Percentiles rank a stretch among this genome's conserved stretches.
Evolutionary conservation across 1,140 invertebrate genomes (phyloP).

Genomic region (Drosophila arizonae): DNA sequence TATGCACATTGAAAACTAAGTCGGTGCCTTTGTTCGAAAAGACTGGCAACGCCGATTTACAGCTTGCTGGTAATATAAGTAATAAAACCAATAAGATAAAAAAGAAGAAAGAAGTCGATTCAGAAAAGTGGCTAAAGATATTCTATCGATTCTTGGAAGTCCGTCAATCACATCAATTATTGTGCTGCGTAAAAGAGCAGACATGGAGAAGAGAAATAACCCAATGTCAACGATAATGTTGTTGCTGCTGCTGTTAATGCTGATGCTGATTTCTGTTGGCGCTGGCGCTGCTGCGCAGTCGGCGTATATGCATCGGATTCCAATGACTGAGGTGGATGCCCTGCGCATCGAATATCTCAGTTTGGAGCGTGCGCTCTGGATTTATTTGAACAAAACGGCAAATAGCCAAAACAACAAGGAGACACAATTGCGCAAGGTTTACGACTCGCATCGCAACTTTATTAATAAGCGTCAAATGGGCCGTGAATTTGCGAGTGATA

Average conservation of each 20-base stretch:
- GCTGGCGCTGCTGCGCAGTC: constrained; percentile 14
- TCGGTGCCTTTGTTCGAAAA: constrained; percentile 40
- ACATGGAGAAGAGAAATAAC: background rate
- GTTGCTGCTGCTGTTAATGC: constrained; percentile 2
- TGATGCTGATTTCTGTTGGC: background rate
- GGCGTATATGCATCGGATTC: constrained; percentile 25
- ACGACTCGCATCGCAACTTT: constrained; percentile 65
- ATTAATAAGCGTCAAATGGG: constrained; percentile 46
- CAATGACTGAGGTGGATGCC: constrained; percentile 83
- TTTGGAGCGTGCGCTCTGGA: constrained; percentile 69
- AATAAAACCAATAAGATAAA: constrained; percentile 17
- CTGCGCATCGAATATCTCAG: constrained; percentile 84
- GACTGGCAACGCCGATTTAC: constrained; percentile 28
- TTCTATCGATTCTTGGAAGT: background rate
- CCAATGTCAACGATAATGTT: constrained; percentile 26
- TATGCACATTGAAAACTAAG: background rate
- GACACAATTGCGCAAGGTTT: constrained; percentile 69
- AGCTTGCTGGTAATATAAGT: background rate
- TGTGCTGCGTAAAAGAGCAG: constrained; percentile 16
- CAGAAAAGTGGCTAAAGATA: background rate
- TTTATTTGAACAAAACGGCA: constrained; percentile 63
- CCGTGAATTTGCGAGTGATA: constrained; percentile 41
- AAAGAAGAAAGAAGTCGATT: constrained; percentile 3
- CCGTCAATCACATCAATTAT: background rate
- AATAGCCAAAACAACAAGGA: constrained; percentile 64